Evolutionary conservation across 2,113 vertebrate species (phyloP).

Genomic region (Dromaius novaehollandiae): DNA sequence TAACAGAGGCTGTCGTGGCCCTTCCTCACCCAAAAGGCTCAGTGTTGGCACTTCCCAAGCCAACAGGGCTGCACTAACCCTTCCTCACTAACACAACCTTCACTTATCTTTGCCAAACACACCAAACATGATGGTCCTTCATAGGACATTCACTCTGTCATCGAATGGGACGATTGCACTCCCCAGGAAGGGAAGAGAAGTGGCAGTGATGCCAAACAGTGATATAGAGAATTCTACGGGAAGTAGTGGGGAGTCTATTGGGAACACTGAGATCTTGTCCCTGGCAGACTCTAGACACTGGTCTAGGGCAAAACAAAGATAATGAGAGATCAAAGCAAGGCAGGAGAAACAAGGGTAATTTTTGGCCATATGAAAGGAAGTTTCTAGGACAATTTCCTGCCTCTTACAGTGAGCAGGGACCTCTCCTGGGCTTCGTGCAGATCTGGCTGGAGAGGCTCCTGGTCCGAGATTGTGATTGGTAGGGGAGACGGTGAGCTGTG

Average conservation of each 20-base stretch:
- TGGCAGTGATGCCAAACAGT: too few species aligned
- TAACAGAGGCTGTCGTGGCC: background rate
- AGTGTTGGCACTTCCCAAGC: background rate
- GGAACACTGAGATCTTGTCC: background rate
- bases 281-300: background rate
- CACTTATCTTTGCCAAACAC: background rate
- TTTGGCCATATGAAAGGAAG: background rate
- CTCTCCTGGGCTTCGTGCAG: background rate
- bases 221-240: background rate
- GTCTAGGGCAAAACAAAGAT: fast-evolving
- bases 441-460: background rate
- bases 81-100: background rate
- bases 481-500: background rate
- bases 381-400: background rate
- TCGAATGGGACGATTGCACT: background rate
- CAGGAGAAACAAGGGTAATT: background rate
- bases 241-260: background rate
- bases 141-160: background rate
- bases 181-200: background rate
- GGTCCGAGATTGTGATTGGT: background rate
- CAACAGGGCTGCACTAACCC: background rate
- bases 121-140: fast-evolving
- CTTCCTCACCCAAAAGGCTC: background rate
- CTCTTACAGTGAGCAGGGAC: background rate
- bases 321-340: background rate